Base-by-base conservation (phyloP, 2,888 invertebrate genomes). In the Meloe dianella region DNA sequence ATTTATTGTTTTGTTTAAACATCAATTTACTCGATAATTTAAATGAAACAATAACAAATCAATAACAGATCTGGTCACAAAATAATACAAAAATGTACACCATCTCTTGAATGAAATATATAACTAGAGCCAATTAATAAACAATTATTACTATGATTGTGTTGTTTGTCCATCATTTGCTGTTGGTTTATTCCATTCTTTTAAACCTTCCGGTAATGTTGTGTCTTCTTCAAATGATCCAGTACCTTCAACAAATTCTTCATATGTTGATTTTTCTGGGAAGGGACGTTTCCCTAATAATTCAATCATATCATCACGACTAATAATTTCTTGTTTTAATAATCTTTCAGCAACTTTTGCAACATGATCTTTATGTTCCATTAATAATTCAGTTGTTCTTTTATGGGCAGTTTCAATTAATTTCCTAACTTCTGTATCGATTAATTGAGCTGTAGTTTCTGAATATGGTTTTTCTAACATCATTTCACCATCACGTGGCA, bases 161-260 rank as follows among this genome's bases (percentile, higher is more conserved):
- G 38, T 2, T 7, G 38, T 32, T 10, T 32, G 62, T 63, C 35
- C n/a, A 24, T 62, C 60, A 14, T 67, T 65, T n/a, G 66, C 87
- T 20, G 79, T 76, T 62, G 91, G 89, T 79, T 91, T 92, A 81
- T 99, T 98, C 98, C 98, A 99, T 78, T 93, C 92, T 81, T 96
- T 92, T 29, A 99, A 87, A 63, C 98, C 98, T 85, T 96, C 95
- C 0, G 99, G 99, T 75, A 99, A 86, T 0, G 90, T 85, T 0
- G 97, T 97, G 78, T 99, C 95, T 84, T 99, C 99, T 72, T 99
- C 99, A 77, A 98, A 90, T 0, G 98, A 97, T 1, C 98, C 98
- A 0, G 97, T 97, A 1, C 97, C 97, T 84, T 97, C 98, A 0
- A 99, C 99, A 84, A 99, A 99, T 81, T 99, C 95, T 84, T 99